Percentiles rank a stretch among this genome's conserved stretches.
phyloP scores from a whole-genome alignment of 1,140 invertebrate species.

The Xylocopa sonorina region DNA sequence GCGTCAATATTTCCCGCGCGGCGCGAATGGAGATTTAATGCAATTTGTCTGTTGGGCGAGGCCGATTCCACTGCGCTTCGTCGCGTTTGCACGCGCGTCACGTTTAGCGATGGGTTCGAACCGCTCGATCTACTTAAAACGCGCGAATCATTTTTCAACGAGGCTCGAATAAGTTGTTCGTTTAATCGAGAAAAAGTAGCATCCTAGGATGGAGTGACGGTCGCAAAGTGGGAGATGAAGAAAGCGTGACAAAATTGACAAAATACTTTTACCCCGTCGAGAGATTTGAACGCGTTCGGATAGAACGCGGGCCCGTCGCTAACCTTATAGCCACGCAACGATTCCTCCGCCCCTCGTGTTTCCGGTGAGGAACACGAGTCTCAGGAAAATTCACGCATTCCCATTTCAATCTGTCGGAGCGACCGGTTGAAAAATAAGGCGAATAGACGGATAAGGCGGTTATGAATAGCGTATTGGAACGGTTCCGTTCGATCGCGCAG shows the following conservation, averaged over 20 bases:
- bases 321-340: too few relatives aligned
- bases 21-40: constrained; percentile 26
- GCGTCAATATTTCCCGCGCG: constrained; percentile 33
- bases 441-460: background rate
- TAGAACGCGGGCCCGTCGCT: too few relatives aligned
- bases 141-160: too few relatives aligned
- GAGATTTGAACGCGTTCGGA: too few relatives aligned
- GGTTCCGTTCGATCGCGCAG: background rate
- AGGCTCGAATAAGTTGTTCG: too few relatives aligned
- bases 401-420: constrained; percentile 6
- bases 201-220: too few relatives aligned
- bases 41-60: constrained; percentile 24
- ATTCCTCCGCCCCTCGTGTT: background rate
- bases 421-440: background rate
- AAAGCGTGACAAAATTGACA: too few relatives aligned
- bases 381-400: background rate
- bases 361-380: background rate
- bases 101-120: too few relatives aligned
- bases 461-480: constrained; percentile 7
- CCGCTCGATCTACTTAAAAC: too few relatives aligned
- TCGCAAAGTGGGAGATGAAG: too few relatives aligned
- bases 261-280: too few relatives aligned
- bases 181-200: too few relatives aligned
- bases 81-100: background rate
- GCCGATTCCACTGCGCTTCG: background rate